A percentile compares a stretch with the other conserved stretches of the same genome.
These are phyloP conservation scores for Macaca mulatta DNA, from an alignment of 2,113 vertebrate species.

Conservation along the genomic window DNA sequence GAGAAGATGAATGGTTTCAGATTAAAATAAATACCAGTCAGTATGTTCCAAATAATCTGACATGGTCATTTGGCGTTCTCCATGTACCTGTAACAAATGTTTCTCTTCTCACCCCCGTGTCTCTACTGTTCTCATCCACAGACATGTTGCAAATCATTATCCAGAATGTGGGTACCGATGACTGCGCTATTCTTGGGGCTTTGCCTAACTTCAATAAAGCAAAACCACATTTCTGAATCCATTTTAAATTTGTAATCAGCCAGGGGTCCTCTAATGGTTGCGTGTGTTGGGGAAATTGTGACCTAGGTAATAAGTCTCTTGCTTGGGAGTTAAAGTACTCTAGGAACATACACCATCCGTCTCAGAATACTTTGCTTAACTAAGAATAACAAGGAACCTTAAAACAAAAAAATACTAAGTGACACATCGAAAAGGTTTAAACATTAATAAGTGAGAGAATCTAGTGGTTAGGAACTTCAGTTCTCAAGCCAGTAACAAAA, in stretches of 20 bases:
- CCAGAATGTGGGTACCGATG: rapidly evolving
- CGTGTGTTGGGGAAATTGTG: not conserved
- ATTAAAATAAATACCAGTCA: not conserved
- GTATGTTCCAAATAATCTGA: not conserved
- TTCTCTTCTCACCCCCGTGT: not conserved
- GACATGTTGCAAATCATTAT: not conserved
- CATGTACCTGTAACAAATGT: not conserved
- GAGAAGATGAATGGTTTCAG: not conserved
- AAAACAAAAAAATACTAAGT: not conserved
- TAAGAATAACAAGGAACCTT: not conserved
- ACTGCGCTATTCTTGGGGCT: not conserved
- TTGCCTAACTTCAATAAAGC: not conserved
- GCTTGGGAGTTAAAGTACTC: not conserved
- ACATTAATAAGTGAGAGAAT: not conserved
- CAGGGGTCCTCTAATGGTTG: not conserved
- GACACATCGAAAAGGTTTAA: too few species aligned
- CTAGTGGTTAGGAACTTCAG: not conserved
- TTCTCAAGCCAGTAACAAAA: not conserved
- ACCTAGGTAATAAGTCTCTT: rapidly evolving
- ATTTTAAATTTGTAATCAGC: not conserved
- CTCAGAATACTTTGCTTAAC: not conserved
- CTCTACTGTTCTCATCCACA: not conserved
- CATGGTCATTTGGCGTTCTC: not conserved
- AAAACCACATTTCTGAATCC: not conserved
- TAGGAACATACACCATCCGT: not conserved